Conservation (phyloP, 2,888 invertebrate genomes). For the Pammene fasciana region DNA sequence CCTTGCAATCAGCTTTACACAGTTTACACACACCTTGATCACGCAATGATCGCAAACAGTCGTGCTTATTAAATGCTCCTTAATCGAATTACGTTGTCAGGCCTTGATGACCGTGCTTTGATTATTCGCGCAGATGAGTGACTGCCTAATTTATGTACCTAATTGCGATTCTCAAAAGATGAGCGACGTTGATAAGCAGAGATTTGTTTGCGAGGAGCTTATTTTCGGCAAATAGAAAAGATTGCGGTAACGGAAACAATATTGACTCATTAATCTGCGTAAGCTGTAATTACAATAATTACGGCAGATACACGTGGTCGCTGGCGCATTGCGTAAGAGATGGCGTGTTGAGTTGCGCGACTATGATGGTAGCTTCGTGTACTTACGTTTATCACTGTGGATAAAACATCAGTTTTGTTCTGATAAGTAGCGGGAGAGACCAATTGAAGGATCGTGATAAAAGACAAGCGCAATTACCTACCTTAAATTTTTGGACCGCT, state of each 20-base stretch:
- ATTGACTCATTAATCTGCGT: slow-evolving; percentile 15
- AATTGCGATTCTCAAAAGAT: slow-evolving; percentile 9
- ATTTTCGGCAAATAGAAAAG: slow-evolving; percentile 23
- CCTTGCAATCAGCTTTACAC: slow-evolving; percentile 24
- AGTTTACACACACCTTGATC: slow-evolving; percentile 4
- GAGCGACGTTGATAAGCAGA: slow-evolving; percentile 11
- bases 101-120: slow-evolving; percentile 13
- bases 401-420: not conserved
- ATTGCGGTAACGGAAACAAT: slow-evolving; percentile 12
- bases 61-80: slow-evolving; percentile 23
- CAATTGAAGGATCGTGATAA: too few relatives aligned
- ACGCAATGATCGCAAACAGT: slow-evolving; percentile 17
- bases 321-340: slow-evolving; percentile 19
- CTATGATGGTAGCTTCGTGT: not conserved
- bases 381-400: not conserved
- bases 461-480: too few relatives aligned
- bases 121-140: slow-evolving; percentile 12
- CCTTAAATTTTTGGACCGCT: too few relatives aligned
- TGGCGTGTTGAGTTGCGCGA: not conserved
- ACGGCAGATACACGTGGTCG: not conserved
- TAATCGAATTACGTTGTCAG: slow-evolving; percentile 12
- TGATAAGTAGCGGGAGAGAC: not conserved
- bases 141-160: slow-evolving; percentile 2
- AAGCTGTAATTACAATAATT: not conserved
- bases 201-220: slow-evolving; percentile 17